phyloP scores from a whole-genome alignment of 2,797 vertebrate species.

The Apodemus agrarius region DNA sequence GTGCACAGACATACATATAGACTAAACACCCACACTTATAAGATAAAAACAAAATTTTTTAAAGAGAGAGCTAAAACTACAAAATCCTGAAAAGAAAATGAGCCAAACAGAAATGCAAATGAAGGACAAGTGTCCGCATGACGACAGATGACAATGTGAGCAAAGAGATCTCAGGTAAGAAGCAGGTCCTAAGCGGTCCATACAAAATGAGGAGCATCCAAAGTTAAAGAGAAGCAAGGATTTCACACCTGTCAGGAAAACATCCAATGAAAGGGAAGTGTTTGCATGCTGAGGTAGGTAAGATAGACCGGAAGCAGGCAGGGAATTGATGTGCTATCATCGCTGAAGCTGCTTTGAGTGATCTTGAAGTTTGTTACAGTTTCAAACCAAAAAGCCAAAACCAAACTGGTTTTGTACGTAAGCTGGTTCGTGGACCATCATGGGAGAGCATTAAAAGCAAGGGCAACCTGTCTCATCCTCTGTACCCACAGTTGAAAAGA shows the following conservation, averaged over 20 bases:
- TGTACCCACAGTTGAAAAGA: not conserved
- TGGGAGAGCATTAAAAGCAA: not conserved
- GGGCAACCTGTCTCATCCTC: not conserved
- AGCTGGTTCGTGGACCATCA: not conserved
- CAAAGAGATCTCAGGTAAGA: conserved; percentile 35
- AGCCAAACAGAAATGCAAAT: not conserved
- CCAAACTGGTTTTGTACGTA: not conserved
- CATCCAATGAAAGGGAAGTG: not conserved
- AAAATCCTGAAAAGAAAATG: conserved; percentile 36
- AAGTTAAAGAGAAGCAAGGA: conserved; percentile 9
- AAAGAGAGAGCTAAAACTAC: not conserved
- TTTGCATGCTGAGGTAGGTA: not conserved
- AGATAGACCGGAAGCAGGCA: not conserved
- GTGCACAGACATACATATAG: not conserved
- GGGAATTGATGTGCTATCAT: not conserved
- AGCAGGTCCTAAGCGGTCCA: not conserved
- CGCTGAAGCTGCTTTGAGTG: not conserved
- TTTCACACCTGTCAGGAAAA: conserved; percentile 5
- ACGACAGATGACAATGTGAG: not conserved
- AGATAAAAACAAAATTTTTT: not conserved
- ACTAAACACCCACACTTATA: not conserved
- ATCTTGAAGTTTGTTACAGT: not conserved
- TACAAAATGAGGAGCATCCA: not conserved
- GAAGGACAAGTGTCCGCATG: not conserved
- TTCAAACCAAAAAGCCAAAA: not conserved